These are phyloP conservation scores for Notodonta dromedarius DNA, from an alignment of 2,888 invertebrate genomes.

Conservation along the genomic window DNA sequence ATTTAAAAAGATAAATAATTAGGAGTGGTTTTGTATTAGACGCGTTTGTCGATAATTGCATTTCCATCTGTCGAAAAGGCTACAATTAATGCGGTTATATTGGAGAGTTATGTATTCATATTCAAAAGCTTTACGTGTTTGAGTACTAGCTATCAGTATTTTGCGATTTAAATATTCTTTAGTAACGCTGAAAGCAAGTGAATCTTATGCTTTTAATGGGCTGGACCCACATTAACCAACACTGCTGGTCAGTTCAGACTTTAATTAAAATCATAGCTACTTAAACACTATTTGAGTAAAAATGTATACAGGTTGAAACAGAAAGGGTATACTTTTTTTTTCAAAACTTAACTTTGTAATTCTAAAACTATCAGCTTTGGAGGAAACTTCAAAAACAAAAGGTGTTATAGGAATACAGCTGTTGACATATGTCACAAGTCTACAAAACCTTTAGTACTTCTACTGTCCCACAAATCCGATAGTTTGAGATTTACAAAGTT, in stretches of 20 bases:
- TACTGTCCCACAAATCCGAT: no score
- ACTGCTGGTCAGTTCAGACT: conserved; percentile 30
- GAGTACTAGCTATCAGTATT: conserved; percentile 6
- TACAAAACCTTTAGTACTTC: no score
- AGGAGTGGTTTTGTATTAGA: conserved; percentile 52
- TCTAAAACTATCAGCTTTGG: no score
- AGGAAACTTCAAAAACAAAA: no score
- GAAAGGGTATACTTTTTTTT: no score
- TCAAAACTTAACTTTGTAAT: no score
- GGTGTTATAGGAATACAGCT: no score
- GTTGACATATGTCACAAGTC: no score
- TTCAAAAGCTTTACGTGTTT: conserved; percentile 9
- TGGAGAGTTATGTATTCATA: conserved; percentile 34
- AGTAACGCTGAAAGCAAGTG: not conserved
- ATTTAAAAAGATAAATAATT: conserved; percentile 56
- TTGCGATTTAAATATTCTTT: not conserved
- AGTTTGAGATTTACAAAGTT: no score
- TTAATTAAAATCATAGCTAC: not conserved
- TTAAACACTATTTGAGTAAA: not conserved
- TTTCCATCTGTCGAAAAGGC: conserved; percentile 34
- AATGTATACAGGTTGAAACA: no score
- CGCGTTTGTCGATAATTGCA: conserved; percentile 40
- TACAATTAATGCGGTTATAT: conserved; percentile 56
- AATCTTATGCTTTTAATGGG: conserved; percentile 27
- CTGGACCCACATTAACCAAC: conserved; percentile 33